Evolutionary conservation across 1,140 invertebrate species (phyloP), one percentile per base, ranked within the genome.

Genomic region (Bicyclus anynana): DNA sequence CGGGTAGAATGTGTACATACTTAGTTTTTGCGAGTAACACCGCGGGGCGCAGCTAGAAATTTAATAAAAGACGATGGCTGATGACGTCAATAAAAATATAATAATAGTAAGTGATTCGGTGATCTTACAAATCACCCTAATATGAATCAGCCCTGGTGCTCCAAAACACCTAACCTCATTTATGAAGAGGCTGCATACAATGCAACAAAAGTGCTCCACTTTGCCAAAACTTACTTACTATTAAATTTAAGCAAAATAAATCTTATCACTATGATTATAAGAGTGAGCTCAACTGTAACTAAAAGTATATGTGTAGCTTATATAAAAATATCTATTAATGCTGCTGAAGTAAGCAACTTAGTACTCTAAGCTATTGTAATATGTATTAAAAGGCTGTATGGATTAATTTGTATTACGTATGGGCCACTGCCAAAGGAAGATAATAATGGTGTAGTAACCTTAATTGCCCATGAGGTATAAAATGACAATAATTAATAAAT

Each of bases 181-280:
- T 52, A 52, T 59, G 53, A 48, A 18, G 38, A 53, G 40, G 17
- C 20, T 62, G 63, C 42, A 65, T 61, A 65, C 63, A 61, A 65
- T 65, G 57, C 49, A 29, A 53, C 40, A 48, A 33, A 59, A 48
- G 17, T 46, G 52, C 46, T 58, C 47, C 26, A 63, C 51, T 54
- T 47, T 52, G 26, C 40, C 50, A 53, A 59, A 52, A 23, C 26
- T 50, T 0, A 14, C 29, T 49, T 44, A 14, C 26, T 5, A 10
- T 26, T 10, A 6, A 54, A 33, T 33, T 44, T 51, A 27, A 14
- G 27, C 10, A 65, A 47, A 29, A 26, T 55, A 23, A 17, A 5
- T 33, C 44, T 49, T 61, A 65, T 21, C 13, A 5, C 27, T 0
- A 46, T 9, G 10, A 2, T 3, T 20, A 33, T 53, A 64, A 27